A percentile compares a stretch with the other conserved stretches of the same genome.
Conservation (phyloP, 2,797 vertebrate species). For the Meriones psammophilus region DNA sequence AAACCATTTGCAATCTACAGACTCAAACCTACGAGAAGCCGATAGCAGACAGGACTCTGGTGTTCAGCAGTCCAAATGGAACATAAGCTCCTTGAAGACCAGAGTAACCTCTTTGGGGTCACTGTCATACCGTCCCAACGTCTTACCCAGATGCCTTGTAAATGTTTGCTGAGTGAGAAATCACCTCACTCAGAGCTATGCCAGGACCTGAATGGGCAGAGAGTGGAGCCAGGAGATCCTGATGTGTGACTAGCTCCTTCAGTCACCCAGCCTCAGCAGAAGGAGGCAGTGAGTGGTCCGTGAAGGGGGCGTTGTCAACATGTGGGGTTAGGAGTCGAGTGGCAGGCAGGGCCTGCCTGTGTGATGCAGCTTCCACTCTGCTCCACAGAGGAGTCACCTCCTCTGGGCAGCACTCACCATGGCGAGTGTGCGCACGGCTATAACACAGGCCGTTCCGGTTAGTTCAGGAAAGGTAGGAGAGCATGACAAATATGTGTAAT, state of each 20-base stretch:
- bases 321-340: neutral
- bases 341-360: neutral
- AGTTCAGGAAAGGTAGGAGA: slow-evolving; percentile 91
- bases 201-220: neutral
- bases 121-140: neutral
- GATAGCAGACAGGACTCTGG: neutral
- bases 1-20: neutral
- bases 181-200: neutral
- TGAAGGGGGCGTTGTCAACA: neutral
- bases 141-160: neutral
- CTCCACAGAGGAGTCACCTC: neutral
- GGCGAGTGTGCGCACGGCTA: slow-evolving; percentile 85
- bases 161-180: neutral
- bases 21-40: neutral
- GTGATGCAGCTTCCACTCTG: neutral
- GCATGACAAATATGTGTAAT: slow-evolving; percentile 92
- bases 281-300: neutral
- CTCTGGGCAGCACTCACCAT: slow-evolving; percentile 63
- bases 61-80: neutral
- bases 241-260: neutral
- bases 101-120: neutral
- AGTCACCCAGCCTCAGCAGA: neutral
- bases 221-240: neutral
- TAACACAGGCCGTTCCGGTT: slow-evolving; percentile 87
- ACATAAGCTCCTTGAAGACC: neutral